phyloP scores from a whole-genome alignment of 2,797 vertebrate species.

The Graptemys geographica region DNA sequence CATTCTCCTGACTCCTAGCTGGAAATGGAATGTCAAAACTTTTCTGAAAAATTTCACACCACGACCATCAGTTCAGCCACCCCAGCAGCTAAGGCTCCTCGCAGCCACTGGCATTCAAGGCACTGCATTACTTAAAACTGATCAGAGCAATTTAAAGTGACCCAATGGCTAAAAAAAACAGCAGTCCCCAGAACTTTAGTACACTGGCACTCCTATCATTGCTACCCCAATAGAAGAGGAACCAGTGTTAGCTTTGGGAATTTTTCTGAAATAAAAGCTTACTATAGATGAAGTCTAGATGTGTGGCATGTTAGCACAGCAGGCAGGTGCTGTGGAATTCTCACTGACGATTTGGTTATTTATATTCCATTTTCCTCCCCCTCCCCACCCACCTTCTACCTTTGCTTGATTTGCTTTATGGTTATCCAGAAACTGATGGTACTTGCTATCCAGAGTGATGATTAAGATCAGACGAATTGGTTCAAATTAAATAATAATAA shows the following conservation, averaged over 20 bases:
- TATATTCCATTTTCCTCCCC: background rate
- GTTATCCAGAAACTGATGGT: background rate
- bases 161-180: background rate
- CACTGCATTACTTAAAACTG: background rate
- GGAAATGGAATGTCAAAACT: background rate
- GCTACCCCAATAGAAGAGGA: background rate
- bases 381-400: background rate
- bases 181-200: background rate
- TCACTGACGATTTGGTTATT: background rate
- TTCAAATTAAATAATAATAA: background rate
- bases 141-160: background rate
- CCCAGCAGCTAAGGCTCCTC: fast-evolving
- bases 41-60: background rate
- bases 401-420: background rate
- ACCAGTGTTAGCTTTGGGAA: background rate
- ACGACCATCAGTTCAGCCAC: background rate
- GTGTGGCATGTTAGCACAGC: fast-evolving
- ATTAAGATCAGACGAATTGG: background rate
- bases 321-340: background rate
- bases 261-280: background rate
- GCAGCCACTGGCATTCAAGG: background rate
- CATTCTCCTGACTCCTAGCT: background rate
- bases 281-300: background rate
- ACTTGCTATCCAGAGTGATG: background rate
- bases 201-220: background rate